Base-by-base conservation (phyloP, 2,113 vertebrate species). In the Pipa parva region DNA sequence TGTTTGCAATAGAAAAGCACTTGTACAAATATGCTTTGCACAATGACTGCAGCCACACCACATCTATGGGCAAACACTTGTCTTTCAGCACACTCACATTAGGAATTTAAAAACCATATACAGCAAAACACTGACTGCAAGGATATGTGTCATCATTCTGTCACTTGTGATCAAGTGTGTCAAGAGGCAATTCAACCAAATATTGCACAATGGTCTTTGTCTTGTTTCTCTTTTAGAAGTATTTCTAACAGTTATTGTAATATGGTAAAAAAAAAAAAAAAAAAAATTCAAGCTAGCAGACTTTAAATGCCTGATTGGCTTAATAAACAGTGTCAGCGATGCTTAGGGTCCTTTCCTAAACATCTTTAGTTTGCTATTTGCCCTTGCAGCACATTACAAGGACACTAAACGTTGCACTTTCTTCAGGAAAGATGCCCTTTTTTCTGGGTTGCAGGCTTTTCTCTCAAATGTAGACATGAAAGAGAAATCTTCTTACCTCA, bases 401-500 rank as follows among this genome's bases (percentile, higher is more conserved):
- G 28, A 39, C 57, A 52, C 26, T 31, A 18, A 24, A 50, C 1
- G 27, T 1, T 21, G 6, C 29, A 29, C 29, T 70, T 52, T 51
- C 36, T 22, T 5, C 48, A 60, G 42, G 25, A 69, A 49, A 59
- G 29, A 18, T 39, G 17, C 12, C 39, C 4, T 27, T 13, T 54
- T 37, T 13, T 58, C 24, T 45, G 36, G 59, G 52, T 60, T 28
- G 15, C 65, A 52, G 33, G 46, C 37, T 28, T n/a, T 69, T 60
- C 48, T 69, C 48, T 28, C 31, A 52, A 54, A 59, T 60, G 36
- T 29, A 60, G 33, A 45, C 66, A 52, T 59, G 56, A 60, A 69
- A 69, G 57, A 60, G 33, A 54, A 60, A 48, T 52, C 18, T n/a
- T 60, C 65, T 60, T 60, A 69, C 65, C 65, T 70, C 66, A 61